Percentiles rank a stretch among this genome's conserved stretches.
Conservation (phyloP, 2,888 invertebrate species). For the Idaea biselata region DNA sequence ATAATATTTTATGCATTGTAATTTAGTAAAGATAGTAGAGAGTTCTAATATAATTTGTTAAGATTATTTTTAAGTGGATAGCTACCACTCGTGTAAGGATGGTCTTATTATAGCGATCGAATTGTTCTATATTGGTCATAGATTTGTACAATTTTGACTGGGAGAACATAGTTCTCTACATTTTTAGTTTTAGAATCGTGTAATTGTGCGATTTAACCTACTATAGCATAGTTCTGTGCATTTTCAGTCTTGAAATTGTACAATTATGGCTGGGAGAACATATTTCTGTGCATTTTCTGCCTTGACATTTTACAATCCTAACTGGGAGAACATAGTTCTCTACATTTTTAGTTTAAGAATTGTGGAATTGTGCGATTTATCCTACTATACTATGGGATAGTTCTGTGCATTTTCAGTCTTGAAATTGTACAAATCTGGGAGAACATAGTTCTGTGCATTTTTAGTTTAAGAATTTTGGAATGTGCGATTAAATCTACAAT, state of each 20-base stretch:
- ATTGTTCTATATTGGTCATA: slow-evolving; percentile 17
- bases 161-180: background rate
- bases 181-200: background rate
- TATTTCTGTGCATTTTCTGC: background rate
- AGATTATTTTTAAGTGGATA: slow-evolving; percentile 66
- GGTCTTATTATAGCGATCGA: slow-evolving; percentile 24
- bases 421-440: background rate
- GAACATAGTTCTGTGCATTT: background rate
- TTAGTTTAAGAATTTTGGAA: background rate
- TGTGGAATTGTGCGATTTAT: background rate
- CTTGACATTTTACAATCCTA: background rate
- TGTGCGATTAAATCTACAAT: background rate
- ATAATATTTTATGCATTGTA: slow-evolving; percentile 75
- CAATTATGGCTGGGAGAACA: background rate
- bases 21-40: slow-evolving; percentile 72
- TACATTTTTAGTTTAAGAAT: background rate
- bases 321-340: background rate
- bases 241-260: background rate
- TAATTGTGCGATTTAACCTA: background rate
- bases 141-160: background rate
- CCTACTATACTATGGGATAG: background rate
- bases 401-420: background rate
- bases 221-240: background rate
- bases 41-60: slow-evolving; percentile 76
- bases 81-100: slow-evolving; percentile 49